Conservation (phyloP, 2,888 invertebrate genomes). For the Cephus pygmeus region DNA sequence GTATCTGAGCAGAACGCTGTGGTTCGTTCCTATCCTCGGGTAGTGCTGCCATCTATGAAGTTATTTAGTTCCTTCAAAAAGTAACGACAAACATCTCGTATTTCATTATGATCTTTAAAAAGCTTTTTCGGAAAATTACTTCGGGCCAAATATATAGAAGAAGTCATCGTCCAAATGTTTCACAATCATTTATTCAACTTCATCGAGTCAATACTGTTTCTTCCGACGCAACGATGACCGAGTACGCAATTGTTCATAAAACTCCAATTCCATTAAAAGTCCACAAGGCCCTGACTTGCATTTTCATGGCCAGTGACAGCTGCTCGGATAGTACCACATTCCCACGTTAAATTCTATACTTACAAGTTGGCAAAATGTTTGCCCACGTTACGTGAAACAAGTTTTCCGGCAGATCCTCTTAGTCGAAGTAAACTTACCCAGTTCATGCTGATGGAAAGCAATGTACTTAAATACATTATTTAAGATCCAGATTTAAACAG, state of each 20-base stretch:
- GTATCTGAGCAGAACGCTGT: background rate
- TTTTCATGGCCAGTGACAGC: background rate
- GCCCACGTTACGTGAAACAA: background rate
- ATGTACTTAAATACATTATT: background rate
- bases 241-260: background rate
- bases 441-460: background rate
- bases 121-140: background rate
- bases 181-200: background rate
- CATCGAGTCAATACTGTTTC: background rate
- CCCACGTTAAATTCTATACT: background rate
- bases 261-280: background rate
- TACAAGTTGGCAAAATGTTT: background rate
- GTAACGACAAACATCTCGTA: background rate
- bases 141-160: background rate
- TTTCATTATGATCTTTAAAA: background rate
- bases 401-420: background rate
- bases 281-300: background rate
- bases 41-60: background rate
- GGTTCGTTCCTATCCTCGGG: background rate
- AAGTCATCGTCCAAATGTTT: background rate
- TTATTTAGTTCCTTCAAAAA: background rate
- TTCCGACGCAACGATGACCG: background rate
- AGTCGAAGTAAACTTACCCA: background rate
- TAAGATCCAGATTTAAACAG: background rate
- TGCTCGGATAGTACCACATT: background rate